Base-by-base conservation (phyloP, 2,888 invertebrate species). In the Dicycla oo region DNA sequence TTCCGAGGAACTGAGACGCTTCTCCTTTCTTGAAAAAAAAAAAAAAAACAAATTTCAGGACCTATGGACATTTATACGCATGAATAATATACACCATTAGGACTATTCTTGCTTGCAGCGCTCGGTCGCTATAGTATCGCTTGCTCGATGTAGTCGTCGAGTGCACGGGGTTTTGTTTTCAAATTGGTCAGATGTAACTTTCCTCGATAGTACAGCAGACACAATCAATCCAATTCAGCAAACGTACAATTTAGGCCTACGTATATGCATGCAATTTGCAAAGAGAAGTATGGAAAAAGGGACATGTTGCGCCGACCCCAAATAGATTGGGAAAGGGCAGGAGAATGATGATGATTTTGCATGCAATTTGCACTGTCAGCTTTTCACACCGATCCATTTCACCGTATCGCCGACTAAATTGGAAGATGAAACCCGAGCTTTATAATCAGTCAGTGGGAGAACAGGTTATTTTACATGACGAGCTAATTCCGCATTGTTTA, bases 401-500 rank as follows among this genome's bases (percentile, higher is more conserved):
- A 62, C 67, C n/a, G 66, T 69, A 73, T 80, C 77, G 49, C 58
- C 23, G 57, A 58, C 66, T 63, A 77, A 81, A 69, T 81, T 78
- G 74, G 73, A 78, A 78, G 56, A 63, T 60, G 66, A 40, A 60
- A 53, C 34, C 56, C 49, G 53, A 73, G 68, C 70, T 65, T 81
- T 69, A 69, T 75, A 74, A 77, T 81, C 78, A 80, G 78, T 77
- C 64, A 74, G 58, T 66, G 38, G 49, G 51, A 81, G 74, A 74
- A 80, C 69, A 78, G 68, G 69, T 80, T 81, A 73, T 76, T 78
- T 83, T 65, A 75, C 70, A 73, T 72, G 64, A 76, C 78, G 66
- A 78, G 78, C 69, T 84, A 81, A 85, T 85, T 80, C 66, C 38
- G 40, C 49, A 57, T 76, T 61, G 75, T 78, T 49, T 63, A 75